Conservation (phyloP, 2,113 vertebrate species). For the Esox niger region DNA sequence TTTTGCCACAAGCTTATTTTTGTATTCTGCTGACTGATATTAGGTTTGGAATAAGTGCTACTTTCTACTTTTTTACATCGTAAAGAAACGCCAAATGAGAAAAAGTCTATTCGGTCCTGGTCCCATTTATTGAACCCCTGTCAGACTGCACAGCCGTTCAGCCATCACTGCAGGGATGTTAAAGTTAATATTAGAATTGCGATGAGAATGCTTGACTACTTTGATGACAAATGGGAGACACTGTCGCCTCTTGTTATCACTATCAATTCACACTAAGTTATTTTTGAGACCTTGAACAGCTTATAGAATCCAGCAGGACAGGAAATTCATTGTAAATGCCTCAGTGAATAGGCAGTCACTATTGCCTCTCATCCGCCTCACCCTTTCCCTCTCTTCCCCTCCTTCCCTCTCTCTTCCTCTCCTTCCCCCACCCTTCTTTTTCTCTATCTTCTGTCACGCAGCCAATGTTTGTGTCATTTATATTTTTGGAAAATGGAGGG, state of each 20-base stretch:
- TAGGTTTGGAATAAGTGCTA: too few relatives aligned
- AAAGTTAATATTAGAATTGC: slow-evolving; percentile 34
- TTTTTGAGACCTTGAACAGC: slow-evolving; percentile 34
- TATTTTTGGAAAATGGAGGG: too few relatives aligned
- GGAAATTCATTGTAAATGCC: slow-evolving; percentile 34
- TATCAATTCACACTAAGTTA: slow-evolving; percentile 36
- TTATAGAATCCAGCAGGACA: slow-evolving; percentile 34
- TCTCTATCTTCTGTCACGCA: neutral
- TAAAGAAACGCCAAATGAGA: too few relatives aligned
- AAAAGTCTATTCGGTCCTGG: too few relatives aligned
- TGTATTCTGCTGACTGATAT: too few relatives aligned
- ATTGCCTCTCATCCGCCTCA: neutral
- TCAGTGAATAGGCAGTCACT: slow-evolving; percentile 18
- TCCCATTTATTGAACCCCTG: too few relatives aligned
- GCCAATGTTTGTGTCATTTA: too few relatives aligned
- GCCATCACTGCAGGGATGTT: neutral
- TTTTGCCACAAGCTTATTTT: too few relatives aligned
- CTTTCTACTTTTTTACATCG: too few relatives aligned
- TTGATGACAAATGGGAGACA: slow-evolving; percentile 25
- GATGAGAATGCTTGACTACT: slow-evolving; percentile 24
- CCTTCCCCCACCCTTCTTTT: neutral
- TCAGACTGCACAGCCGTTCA: too few relatives aligned
- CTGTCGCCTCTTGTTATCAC: slow-evolving; percentile 20
- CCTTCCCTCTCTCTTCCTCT: neutral
- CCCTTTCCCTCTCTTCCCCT: neutral